phyloP scores from a whole-genome alignment of 2,797 vertebrate genomes.

The Coregonus ussuriensis region DNA sequence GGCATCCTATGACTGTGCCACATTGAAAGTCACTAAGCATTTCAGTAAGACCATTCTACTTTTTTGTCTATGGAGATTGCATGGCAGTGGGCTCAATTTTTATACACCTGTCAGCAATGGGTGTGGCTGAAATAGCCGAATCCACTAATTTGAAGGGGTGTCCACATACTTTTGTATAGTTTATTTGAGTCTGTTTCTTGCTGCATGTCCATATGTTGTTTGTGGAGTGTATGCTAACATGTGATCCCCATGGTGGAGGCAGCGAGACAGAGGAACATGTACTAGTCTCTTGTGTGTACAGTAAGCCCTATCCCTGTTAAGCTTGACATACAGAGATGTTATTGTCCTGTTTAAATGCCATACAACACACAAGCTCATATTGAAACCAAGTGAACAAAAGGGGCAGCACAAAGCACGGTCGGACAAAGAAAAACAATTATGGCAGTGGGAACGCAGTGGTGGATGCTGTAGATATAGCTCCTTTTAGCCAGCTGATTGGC shows the following conservation, averaged over 20 bases:
- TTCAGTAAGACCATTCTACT: no score
- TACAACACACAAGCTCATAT: slow-evolving; percentile 56
- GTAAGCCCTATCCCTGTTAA: slow-evolving; percentile 51
- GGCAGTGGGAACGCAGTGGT: slow-evolving; percentile 14
- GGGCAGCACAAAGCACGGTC: slow-evolving; percentile 48
- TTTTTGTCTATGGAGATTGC: no score
- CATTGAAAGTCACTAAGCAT: no score
- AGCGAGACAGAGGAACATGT: background rate
- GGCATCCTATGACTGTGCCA: no score
- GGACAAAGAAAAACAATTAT: slow-evolving; percentile 69
- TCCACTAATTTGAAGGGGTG: no score
- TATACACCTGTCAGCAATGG: no score
- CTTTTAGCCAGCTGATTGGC: slow-evolving; percentile 51
- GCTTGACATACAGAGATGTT: slow-evolving; percentile 58
- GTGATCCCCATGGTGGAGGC: background rate
- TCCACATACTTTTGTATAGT: background rate
- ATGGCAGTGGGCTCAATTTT: no score
- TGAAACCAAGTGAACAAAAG: slow-evolving; percentile 69
- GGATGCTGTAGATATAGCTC: slow-evolving; percentile 1
- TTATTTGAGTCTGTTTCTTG: background rate
- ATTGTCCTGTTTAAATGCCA: slow-evolving; percentile 64
- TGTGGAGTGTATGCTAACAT: background rate
- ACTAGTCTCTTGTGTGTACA: slow-evolving; percentile 19
- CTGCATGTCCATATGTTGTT: background rate
- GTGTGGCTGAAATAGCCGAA: no score